These are phyloP conservation scores for Cnemophilus loriae DNA, from an alignment of 2,113 vertebrate species.

Conservation along the genomic window DNA sequence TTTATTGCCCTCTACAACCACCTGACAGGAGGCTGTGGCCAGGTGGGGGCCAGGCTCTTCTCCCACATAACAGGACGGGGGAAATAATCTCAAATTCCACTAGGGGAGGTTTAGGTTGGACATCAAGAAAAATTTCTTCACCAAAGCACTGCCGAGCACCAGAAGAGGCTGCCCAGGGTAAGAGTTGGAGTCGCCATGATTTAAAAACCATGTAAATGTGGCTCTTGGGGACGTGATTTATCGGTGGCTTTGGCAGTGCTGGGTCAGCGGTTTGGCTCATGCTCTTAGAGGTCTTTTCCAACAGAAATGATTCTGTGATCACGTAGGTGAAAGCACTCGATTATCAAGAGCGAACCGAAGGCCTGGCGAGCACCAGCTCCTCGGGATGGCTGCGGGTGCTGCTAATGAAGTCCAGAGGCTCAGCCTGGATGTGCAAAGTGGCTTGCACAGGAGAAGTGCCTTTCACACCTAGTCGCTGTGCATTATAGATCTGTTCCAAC, in stretches of 20 bases:
- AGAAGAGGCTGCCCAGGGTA: neutral
- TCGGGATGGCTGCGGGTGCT: neutral
- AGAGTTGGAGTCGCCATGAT: neutral
- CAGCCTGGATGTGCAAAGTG: constrained; percentile 17
- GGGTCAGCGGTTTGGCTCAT: neutral
- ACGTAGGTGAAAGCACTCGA: neutral
- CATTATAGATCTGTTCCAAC: constrained; percentile 3
- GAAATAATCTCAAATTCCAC: neutral
- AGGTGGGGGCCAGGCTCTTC: neutral
- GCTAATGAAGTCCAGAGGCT: constrained; percentile 23
- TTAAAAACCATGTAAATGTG: neutral
- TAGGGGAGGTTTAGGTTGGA: neutral
- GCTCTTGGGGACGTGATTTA: neutral
- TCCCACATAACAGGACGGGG: neutral
- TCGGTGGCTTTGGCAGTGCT: neutral
- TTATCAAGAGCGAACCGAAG: neutral
- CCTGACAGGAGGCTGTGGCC: neutral
- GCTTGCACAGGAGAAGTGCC: neutral
- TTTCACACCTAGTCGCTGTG: constrained; percentile 27
- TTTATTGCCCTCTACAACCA: neutral
- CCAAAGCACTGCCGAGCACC: neutral
- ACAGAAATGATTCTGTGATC: neutral
- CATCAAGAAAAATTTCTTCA: neutral
- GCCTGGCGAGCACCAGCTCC: neutral
- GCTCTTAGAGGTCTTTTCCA: neutral